phyloP scores from a whole-genome alignment of 2,888 invertebrate genomes.

The Arctia plantaginis region DNA sequence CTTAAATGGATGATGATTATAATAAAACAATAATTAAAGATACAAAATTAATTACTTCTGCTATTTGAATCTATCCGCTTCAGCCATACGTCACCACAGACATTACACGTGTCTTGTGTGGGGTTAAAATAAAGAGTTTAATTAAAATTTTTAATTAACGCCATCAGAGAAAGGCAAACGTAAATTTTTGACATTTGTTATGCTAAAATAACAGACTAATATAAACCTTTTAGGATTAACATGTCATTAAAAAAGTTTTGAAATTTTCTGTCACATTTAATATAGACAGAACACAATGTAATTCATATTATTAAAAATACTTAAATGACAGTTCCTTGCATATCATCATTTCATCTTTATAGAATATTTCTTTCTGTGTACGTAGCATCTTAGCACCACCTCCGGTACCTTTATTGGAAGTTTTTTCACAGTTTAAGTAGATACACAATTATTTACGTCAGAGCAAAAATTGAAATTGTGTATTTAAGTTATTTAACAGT shows the following conservation, averaged over 20 bases:
- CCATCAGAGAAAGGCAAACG: not conserved
- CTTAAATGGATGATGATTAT: not conserved
- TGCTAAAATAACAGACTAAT: not conserved
- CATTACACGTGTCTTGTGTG: not conserved
- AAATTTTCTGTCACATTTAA: not conserved
- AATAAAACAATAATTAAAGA: not conserved
- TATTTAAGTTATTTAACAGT: too few species aligned
- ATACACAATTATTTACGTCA: too few species aligned
- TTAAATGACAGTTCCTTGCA: not conserved
- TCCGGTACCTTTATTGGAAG: too few species aligned
- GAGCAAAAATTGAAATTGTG: too few species aligned
- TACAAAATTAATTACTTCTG: not conserved
- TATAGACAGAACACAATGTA: not conserved
- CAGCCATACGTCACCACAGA: not conserved
- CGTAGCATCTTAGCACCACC: too few species aligned
- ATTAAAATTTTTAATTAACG: not conserved
- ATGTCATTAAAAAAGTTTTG: not conserved
- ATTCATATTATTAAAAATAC: not conserved
- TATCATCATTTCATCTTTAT: too few species aligned
- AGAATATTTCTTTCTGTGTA: too few species aligned
- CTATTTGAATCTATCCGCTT: not conserved
- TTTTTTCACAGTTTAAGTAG: too few species aligned
- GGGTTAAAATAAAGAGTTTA: not conserved
- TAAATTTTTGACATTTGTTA: not conserved
- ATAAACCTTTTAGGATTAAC: not conserved